Percentiles rank a stretch among this genome's conserved stretches.
These are phyloP conservation scores for Halichondria panicea DNA, from an alignment of 37 sponge, comb jelly and placozoan genomes.

Conservation along the genomic window DNA sequence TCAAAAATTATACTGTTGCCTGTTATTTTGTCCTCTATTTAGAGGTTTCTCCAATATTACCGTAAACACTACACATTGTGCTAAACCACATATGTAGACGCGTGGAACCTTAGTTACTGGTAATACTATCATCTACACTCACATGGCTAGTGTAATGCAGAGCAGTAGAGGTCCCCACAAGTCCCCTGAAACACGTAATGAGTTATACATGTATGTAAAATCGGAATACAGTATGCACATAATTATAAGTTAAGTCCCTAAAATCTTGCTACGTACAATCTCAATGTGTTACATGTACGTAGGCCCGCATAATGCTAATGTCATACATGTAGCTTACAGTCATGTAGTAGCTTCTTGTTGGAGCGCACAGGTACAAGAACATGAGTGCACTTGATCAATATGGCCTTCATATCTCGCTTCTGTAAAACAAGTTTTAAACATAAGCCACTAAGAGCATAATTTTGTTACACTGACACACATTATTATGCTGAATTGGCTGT, in stretches of 20 bases:
- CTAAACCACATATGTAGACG: too few species aligned
- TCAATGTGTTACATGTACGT: neutral
- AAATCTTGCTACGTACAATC: neutral
- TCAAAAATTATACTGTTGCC: too few species aligned
- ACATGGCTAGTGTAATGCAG: slow-evolving; percentile 76
- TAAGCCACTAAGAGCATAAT: neutral
- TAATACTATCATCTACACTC: too few species aligned
- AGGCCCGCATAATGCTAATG: neutral
- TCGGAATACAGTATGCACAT: neutral
- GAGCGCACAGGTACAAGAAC: slow-evolving; percentile 68
- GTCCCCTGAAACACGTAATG: slow-evolving; percentile 63
- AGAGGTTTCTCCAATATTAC: too few species aligned
- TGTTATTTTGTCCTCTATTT: too few species aligned
- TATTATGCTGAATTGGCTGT: too few species aligned
- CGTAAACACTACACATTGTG: too few species aligned
- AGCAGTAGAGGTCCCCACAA: slow-evolving; percentile 90
- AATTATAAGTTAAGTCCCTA: neutral
- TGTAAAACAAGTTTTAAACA: neutral
- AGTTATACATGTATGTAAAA: neutral
- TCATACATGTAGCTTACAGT: slow-evolving; percentile 49
- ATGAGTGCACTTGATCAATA: slow-evolving; percentile 63
- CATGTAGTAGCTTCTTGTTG: slow-evolving; percentile 81
- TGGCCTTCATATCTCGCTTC: slow-evolving; percentile 77
- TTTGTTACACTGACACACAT: neutral
- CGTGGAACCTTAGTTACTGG: too few species aligned